Base-by-base conservation (phyloP, 2,113 vertebrate species). In the Ceyx cyanopectus region DNA sequence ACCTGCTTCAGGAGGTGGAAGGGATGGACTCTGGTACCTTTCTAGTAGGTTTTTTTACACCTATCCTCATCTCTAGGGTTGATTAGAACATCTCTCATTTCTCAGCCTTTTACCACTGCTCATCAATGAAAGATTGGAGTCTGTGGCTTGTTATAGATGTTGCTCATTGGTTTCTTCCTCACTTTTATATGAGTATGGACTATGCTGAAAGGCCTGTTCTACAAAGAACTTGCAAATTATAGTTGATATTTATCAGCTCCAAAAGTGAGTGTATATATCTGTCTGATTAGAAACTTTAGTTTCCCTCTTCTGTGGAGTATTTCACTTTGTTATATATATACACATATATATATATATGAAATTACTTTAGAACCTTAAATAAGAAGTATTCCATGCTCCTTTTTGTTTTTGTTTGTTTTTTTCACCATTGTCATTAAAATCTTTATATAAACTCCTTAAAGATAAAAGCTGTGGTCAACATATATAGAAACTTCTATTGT, bases 221-320 rank as follows among this genome's bases (percentile, higher is more conserved):
- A 65, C 91, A 84, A 85, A 43, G 9, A 15, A 65, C 9, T 76
- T 91, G 45, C 6, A 63, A 65, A 45, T 53, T 4, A 63, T 89
- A 67, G 84, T 84, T 46, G 5, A 19, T 68, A 65, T 87, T 82
- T 89, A 41, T 81, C n/a, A 87, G 10, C 32, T 81, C 20, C 60
- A 53, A n/a, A 90, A 92, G 9, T 2, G 2, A 51, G 9, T 26
- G 19, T 62, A 17, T 3, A 9, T 60, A 3, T 37, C 21, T 63
- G 17, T 43, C 34, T 75, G 67, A 84, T 57, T 78, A 75, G 41
- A 84, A 79, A 53, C 5, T 43, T 79, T 54, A 1, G 5, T 66
- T 82, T 84, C 74, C 9, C n/a, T 68, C 14, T 79, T 81, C 63
- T 37, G 40, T 40, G 41, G 24, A 63, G 16, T 89, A 10, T 61